Evolutionary conservation across 2,888 invertebrate genomes (phyloP), one percentile per base, ranked within the genome.

Genomic region (Torymus tubicola): DNA sequence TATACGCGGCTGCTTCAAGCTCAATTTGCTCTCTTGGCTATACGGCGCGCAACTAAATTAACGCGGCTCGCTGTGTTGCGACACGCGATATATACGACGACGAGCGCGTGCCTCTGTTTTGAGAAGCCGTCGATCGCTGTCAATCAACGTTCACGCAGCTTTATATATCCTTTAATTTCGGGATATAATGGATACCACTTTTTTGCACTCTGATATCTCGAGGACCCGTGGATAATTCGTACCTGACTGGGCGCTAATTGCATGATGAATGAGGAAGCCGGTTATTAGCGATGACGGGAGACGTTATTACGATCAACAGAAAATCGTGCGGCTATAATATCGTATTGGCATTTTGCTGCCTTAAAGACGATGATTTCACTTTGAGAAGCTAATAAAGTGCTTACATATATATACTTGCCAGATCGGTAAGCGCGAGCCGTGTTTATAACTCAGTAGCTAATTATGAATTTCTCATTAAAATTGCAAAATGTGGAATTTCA

Each of bases 1-100:
- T 80, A 68, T 75, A 21, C 21, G 14, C 60, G 67, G 18, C 78
- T 76, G 73, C 75, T 84, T 80, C 79, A 60, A 72, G 70, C 78
- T 73, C 81, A 72, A 65, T 74, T 74, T 60, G 60, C 31, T 60
- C 50, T 31, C 57, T 31, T 4, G 31, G 31, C 4, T 5, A 3
- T 5, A 5, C 31, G n/a, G n/a, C n/a, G 31, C 31, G 31, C 31
- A 31, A 42, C 42, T 42, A 42, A 42, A 42, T 42, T 42, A 42
- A 42, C 42, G 42, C 42, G 42, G 42, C 42, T 42, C 8, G 42
- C 42, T 8, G 42, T 8, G 42, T 42, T 42, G 42, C 42, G 42
- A 42, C 42, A 42, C 42, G 42, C 42, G 21, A 21, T 21, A 31
- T 8, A 31, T 31, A 8, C 42, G 42, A 8, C 21, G 21, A 8